Conservation (phyloP, 2,888 invertebrate species). For the Dorcus hopei region DNA sequence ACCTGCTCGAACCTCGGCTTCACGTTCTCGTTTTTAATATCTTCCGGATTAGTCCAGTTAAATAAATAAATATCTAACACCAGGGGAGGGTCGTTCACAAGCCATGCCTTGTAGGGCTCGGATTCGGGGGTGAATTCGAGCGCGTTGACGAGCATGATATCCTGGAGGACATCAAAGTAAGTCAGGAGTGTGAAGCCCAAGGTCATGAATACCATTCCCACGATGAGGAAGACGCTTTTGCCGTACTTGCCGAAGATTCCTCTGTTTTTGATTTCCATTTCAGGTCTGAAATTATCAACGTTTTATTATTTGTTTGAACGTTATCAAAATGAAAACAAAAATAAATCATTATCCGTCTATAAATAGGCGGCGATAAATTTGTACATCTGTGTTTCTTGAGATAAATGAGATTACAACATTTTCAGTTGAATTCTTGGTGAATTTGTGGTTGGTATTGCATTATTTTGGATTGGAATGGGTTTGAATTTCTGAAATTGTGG, state of each 20-base stretch:
- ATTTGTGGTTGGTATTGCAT: too few relatives aligned
- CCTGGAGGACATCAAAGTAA: conserved; percentile 24
- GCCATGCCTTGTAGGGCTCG: conserved; percentile 40
- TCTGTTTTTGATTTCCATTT: conserved; percentile 19
- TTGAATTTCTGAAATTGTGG: too few relatives aligned
- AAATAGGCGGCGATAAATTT: neutral
- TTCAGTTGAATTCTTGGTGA: neutral
- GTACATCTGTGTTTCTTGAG: neutral
- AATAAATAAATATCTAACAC: conserved; percentile 43
- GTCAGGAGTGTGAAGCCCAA: conserved; percentile 36
- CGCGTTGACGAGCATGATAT: conserved; percentile 22
- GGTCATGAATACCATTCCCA: conserved; percentile 36
- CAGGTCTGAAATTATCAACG: neutral
- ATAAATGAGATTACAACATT: neutral
- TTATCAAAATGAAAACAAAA: neutral
- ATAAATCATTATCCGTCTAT: too few relatives aligned
- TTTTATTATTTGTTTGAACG: neutral
- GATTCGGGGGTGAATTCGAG: conserved; percentile 24
- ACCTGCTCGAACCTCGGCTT: conserved; percentile 57
- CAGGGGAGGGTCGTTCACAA: conserved; percentile 41
- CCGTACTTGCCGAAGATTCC: conserved; percentile 21
- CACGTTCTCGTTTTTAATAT: conserved; percentile 53
- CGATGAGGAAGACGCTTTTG: conserved; percentile 28
- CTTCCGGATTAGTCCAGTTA: conserved; percentile 54
- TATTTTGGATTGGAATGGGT: too few relatives aligned